phyloP scores from a whole-genome alignment of 2,113 vertebrate genomes.

The Emydura subglobosa region DNA sequence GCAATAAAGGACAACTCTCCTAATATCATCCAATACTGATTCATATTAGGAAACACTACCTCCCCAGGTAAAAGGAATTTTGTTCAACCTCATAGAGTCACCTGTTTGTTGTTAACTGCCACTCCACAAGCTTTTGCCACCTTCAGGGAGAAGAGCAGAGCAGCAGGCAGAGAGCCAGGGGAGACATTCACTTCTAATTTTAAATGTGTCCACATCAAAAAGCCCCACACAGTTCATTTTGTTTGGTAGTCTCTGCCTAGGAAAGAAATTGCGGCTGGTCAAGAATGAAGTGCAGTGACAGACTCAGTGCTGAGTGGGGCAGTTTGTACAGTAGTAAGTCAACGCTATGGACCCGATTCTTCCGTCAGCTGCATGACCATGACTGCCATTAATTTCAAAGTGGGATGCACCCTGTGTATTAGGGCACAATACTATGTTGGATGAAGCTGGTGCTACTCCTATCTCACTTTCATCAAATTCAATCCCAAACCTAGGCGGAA shows the following conservation, averaged over 20 bases:
- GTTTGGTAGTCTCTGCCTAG: not conserved
- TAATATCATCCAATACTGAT: not conserved
- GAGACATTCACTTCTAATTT: not conserved
- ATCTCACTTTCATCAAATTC: fast-evolving
- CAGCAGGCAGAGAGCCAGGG: not conserved
- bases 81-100: no score
- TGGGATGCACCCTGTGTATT: not conserved
- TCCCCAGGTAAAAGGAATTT: no score
- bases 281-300: not conserved
- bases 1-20: not conserved
- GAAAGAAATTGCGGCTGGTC: not conserved
- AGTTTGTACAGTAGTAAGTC: not conserved
- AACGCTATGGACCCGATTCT: not conserved
- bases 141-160: not conserved
- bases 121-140: not conserved
- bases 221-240: not conserved
- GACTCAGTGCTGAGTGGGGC: not conserved
- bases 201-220: not conserved
- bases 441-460: not conserved
- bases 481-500: fast-evolving
- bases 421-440: not conserved
- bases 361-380: not conserved
- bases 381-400: not conserved
- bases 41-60: not conserved
- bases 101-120: not conserved